Percentiles rank a stretch among this genome's conserved stretches.
phyloP scores from a whole-genome alignment of 2,888 invertebrate genomes.

The Dichetophora obliterata region DNA sequence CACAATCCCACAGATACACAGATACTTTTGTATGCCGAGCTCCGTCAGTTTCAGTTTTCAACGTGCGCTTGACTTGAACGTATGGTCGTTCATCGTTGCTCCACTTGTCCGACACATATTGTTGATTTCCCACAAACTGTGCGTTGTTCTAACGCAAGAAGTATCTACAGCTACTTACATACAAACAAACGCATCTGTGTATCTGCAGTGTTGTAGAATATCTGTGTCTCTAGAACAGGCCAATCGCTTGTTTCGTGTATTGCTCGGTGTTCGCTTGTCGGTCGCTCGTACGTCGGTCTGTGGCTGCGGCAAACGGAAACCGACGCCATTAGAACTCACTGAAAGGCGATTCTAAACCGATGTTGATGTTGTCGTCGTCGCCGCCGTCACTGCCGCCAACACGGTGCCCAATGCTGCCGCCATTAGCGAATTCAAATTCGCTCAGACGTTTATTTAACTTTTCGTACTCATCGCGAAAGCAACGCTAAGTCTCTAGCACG shows the following conservation, averaged over 20 bases:
- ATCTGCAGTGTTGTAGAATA: background rate
- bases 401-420: background rate
- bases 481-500: constrained; percentile 44
- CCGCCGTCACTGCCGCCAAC: background rate
- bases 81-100: constrained; percentile 36
- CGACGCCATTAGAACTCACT: constrained; percentile 29
- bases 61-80: constrained; percentile 50
- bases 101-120: background rate
- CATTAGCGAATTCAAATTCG: constrained; percentile 45
- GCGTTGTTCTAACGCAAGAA: background rate
- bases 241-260: constrained; percentile 19
- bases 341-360: background rate
- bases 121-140: background rate
- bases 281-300: background rate
- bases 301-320: constrained; percentile 25
- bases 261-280: background rate
- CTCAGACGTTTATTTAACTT: constrained; percentile 52
- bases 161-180: background rate
- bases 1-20: constrained; percentile 15
- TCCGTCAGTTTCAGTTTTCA: constrained; percentile 47
- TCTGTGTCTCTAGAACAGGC: constrained; percentile 28
- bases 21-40: constrained; percentile 27
- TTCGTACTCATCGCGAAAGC: constrained; percentile 52
- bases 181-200: background rate
- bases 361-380: background rate